phyloP scores from a whole-genome alignment of 2,888 invertebrate genomes.

The Penaeus monodon region DNA sequence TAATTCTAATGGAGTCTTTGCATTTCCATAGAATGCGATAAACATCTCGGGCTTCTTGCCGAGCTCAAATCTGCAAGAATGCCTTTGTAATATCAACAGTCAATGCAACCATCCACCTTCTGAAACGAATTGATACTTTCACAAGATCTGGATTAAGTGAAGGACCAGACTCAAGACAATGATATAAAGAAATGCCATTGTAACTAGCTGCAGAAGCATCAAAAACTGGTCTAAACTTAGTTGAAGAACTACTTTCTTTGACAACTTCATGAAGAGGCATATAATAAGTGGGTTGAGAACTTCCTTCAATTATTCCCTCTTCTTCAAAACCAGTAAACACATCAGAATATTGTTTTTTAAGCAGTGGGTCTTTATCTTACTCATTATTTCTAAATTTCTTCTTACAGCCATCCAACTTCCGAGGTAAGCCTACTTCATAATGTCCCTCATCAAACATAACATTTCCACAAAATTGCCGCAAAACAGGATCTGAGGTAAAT shows the following conservation, averaged over 20 bases:
- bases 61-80: constrained; percentile 10
- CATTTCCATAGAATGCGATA: constrained; percentile 7
- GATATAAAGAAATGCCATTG: constrained; percentile 28
- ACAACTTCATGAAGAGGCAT: constrained; percentile 27
- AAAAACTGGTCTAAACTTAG: constrained; percentile 30
- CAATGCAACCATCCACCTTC: constrained; percentile 15
- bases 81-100: not conserved
- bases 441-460: constrained; percentile 19
- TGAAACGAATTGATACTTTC: not conserved
- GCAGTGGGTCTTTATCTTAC: constrained; percentile 1
- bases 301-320: constrained; percentile 16
- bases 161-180: constrained; percentile 19
- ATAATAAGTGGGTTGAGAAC: constrained; percentile 1
- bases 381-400: constrained; percentile 6
- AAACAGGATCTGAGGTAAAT: not conserved
- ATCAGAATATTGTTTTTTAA: too few relatives aligned
- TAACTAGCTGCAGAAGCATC: constrained; percentile 27
- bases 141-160: not conserved
- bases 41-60: constrained; percentile 9
- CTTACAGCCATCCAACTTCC: constrained; percentile 17
- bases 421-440: constrained; percentile 14
- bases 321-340: too few relatives aligned
- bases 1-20: not conserved
- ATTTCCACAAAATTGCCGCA: not conserved
- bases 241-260: constrained; percentile 17